These are phyloP conservation scores for Globicephala melas DNA, from an alignment of 2,113 vertebrate species.

Conservation along the genomic window DNA sequence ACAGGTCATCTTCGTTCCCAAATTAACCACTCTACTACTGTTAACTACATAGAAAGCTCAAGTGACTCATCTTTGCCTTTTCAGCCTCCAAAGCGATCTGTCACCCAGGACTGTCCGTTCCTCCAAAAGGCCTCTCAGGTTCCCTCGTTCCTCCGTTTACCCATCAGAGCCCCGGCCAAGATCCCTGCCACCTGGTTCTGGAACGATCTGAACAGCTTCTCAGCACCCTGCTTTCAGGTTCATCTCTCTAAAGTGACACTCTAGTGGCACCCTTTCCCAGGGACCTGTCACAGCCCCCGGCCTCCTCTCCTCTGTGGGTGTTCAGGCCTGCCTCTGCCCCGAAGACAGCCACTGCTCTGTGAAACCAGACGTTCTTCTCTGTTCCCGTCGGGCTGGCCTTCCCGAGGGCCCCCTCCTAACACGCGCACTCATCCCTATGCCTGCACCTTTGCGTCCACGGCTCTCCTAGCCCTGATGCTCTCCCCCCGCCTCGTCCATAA, in stretches of 20 bases:
- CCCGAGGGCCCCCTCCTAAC: too few relatives aligned
- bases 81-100: neutral
- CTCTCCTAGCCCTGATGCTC: neutral
- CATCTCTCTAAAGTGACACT: neutral
- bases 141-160: neutral
- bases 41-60: neutral
- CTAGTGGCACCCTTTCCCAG: neutral
- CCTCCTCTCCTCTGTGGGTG: neutral
- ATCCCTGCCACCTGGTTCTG: neutral
- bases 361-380: neutral
- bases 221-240: neutral
- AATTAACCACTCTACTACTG: rapidly evolving
- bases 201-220: neutral
- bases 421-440: neutral
- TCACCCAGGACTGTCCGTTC: neutral
- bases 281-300: neutral
- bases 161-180: neutral
- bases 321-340: too few relatives aligned
- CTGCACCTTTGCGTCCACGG: neutral
- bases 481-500: neutral
- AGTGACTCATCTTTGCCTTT: neutral
- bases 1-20: neutral
- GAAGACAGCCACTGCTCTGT: neutral
- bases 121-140: neutral
- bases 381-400: neutral